Evolutionary conservation across 64 coral and sea anemone species (phyloP), one percentile per base, ranked within the genome.

Genomic region (Montipora foliosa): DNA sequence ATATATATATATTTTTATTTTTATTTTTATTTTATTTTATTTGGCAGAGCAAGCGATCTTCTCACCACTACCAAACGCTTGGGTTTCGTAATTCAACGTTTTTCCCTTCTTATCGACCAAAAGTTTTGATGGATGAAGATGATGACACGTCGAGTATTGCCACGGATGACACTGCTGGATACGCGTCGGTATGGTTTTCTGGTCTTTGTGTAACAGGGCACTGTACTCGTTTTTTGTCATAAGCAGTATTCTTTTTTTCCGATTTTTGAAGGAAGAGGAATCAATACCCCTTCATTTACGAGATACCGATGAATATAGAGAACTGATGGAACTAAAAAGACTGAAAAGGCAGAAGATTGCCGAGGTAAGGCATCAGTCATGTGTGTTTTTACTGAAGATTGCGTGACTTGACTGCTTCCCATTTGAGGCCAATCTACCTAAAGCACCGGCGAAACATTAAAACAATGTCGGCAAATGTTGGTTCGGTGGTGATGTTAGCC

Each of bases 81-180:
- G 91, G 95, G 19, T 99, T 99, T 96, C 91, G 95, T 51, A 96
- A 94, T 74, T 99, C 98, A 6, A 99, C 98, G 5, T 99, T 99
- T 47, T 99, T 99, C 64, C 98, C 98, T 67, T 96, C 95, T 37
- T 99, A 99, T 62, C 95, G 92, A 93, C 98, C 98, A 2, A 92
- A 93, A 62, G 95, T 99, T 45, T 89, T 94, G n/a, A 99, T 99
- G 98, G 95, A 96, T 52, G 92, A 96, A 29, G 89, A 94, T 5
- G 87, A 93, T 44, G 96, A 98, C 37, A 80, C 79, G 12, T 91
- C 79, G 44, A 98, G 93, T 88, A 49, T 90, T 16, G 96, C 73
- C 59, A 91, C 82, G 19, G 95, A 92, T 71, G 94, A 93, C 76
- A 95, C 93, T 37, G 44, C 47, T 10, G 82, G 67, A n/a, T 93